Evolutionary conservation across 2,888 invertebrate genomes (phyloP), one percentile per base, ranked within the genome.

Genomic region (Tipula unca): DNA sequence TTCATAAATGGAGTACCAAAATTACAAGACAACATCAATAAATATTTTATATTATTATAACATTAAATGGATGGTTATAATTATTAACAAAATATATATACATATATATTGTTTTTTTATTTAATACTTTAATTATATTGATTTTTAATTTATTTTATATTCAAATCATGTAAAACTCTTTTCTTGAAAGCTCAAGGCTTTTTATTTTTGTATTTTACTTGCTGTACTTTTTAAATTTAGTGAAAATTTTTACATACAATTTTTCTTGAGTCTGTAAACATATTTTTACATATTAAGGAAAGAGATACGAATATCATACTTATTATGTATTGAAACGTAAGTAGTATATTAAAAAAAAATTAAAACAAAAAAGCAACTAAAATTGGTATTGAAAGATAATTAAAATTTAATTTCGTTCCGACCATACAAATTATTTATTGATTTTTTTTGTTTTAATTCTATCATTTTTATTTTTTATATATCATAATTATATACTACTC

Each of bases 111-210:
- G n/a, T 54, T 54, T 54, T 54, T 54, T 54, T 54, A 17, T 54
- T 54, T 54, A 54, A 54, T 54, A 17, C 48, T 17, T 54, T 69
- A 69, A 69, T 69, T 69, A 69, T 69, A 69, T 69, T 69, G 69
- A 69, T 69, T 69, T 48, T 69, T 69, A 69, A 69, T 69, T 69
- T 69, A 69, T 69, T 69, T 54, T 69, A 25, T 69, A 69, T 69
- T 69, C 69, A 69, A 69, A 69, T 69, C 69, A 69, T 69, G 69
- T 25, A 69, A 69, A 25, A 69, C 25, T 25, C 48, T 54, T 17
- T 54, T 54, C 48, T 54, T 54, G 13, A 17, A 54, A 54, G 17
- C 69, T 69, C 69, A 69, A 69, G 69, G 69, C 69, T 10, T 25
- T 20, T 25, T 25, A 10, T 25, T 69, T 69, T 69, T 54, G 48